Evolutionary conservation across 2,888 invertebrate species (phyloP).

Genomic region (Megamerina dolium): DNA sequence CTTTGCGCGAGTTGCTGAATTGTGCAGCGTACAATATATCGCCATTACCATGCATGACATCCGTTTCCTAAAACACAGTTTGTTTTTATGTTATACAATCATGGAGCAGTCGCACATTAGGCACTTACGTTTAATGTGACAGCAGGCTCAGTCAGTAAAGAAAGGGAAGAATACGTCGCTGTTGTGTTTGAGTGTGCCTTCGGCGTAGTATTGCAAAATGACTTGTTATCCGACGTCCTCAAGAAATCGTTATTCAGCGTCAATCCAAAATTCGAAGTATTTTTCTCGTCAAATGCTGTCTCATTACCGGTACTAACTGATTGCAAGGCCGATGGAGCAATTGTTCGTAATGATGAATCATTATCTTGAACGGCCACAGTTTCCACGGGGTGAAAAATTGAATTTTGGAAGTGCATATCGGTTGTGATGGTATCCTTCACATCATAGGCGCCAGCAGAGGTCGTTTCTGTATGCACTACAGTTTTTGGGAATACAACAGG

Average conservation of each 20-base stretch:
- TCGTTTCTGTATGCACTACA: slow-evolving; percentile 1
- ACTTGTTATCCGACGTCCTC: slow-evolving; percentile 10
- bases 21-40: slow-evolving; percentile 24
- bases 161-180: too few relatives aligned
- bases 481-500: slow-evolving; percentile 24
- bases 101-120: too few relatives aligned
- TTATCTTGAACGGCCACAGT: too few relatives aligned
- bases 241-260: slow-evolving; percentile 29
- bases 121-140: slow-evolving; percentile 32
- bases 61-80: slow-evolving; percentile 11
- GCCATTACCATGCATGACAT: slow-evolving; percentile 24
- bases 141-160: slow-evolving; percentile 29
- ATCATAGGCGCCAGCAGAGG: slow-evolving; percentile 7
- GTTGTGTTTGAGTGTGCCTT: too few relatives aligned
- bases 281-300: slow-evolving; percentile 11
- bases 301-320: too few relatives aligned
- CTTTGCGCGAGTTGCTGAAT: slow-evolving; percentile 53
- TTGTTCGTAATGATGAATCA: too few relatives aligned
- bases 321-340: too few relatives aligned
- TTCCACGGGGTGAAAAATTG: slow-evolving; percentile 40
- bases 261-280: slow-evolving; percentile 8
- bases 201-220: slow-evolving; percentile 9
- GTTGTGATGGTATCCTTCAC: slow-evolving; percentile 27
- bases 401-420: slow-evolving; percentile 37
- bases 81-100: too few relatives aligned